Evolutionary conservation across 1,140 invertebrate species (phyloP), one percentile per base, ranked within the genome.

Genomic region (Pygmarrhopalites habei): DNA sequence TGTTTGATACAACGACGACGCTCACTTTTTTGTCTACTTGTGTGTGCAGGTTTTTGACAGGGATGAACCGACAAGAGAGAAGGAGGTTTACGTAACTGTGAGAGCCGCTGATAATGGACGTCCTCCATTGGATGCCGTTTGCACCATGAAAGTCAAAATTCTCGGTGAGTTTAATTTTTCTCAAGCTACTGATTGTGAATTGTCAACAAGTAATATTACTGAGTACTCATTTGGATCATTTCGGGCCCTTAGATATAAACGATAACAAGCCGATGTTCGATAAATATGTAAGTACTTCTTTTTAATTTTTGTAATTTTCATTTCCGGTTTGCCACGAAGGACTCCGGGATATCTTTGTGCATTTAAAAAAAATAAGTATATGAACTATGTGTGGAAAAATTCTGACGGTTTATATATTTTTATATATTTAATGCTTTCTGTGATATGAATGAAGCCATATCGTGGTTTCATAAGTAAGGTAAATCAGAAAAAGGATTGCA

Each of bases 211-310:
- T n/a, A n/a, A n/a, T n/a, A n/a, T n/a, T n/a, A n/a, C n/a, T n/a
- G n/a, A n/a, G n/a, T n/a, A n/a, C n/a, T n/a, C n/a, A n/a, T n/a
- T 59, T 19, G n/a, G n/a, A n/a, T n/a, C n/a, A n/a, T n/a, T n/a
- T n/a, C n/a, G n/a, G n/a, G n/a, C n/a, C n/a, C n/a, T 26, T 43
- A 72, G 91, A 94, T 77, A 84, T 90, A 69, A 94, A 94, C 77
- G 91, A 94, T 74, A 93, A 92, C 72, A 75, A 79, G 2, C 90
- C 90, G 1, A 83, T 88, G 52, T 91, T 92, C 76, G 90, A 93
- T 73, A 89, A 89, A 86, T 83, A 80, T 64, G 82, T 83, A 73
- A 80, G 81, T 75, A 73, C 74, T 25, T 44, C 25, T 52, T 57
- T 49, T 29, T 52, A 32, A 23, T n/a, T n/a, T n/a, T n/a, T n/a